Evolutionary conservation across 2,113 vertebrate species (phyloP).

Genomic region (Rhea pennata): DNA sequence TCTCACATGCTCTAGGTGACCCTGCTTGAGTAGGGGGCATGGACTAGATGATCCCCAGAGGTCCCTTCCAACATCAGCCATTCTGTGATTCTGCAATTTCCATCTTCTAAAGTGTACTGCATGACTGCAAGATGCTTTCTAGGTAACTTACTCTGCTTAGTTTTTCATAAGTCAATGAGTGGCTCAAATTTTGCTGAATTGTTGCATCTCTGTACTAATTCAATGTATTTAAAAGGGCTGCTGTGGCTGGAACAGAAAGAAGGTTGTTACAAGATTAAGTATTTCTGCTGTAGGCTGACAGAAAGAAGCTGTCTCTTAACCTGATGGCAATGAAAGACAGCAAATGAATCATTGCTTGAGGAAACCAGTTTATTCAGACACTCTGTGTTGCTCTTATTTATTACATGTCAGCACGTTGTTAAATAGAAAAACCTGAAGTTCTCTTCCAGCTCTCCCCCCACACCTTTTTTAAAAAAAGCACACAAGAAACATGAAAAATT

Average conservation of each 20-base stretch:
- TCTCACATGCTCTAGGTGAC: too few relatives aligned
- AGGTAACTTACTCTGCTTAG: neutral
- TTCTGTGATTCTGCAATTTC: too few relatives aligned
- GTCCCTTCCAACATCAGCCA: too few relatives aligned
- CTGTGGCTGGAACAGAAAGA: slow-evolving; percentile 29
- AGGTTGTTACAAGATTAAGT: slow-evolving; percentile 57
- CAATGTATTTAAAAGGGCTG: slow-evolving; percentile 11
- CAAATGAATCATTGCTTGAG: slow-evolving; percentile 84
- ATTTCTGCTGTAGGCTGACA: slow-evolving; percentile 71
- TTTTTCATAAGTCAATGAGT: neutral
- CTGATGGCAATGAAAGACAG: slow-evolving; percentile 85
- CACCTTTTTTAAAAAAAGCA: slow-evolving; percentile 36
- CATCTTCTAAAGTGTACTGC: neutral
- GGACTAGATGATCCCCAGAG: too few relatives aligned
- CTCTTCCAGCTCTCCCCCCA: slow-evolving; percentile 10
- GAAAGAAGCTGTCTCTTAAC: slow-evolving; percentile 76
- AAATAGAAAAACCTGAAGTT: slow-evolving; percentile 79
- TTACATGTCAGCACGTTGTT: slow-evolving; percentile 88
- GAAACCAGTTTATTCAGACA: slow-evolving; percentile 91
- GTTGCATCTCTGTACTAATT: slow-evolving; percentile 42
- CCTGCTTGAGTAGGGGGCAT: too few relatives aligned
- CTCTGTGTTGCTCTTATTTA: slow-evolving; percentile 86
- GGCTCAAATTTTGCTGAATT: slow-evolving; percentile 39
- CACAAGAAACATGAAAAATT: slow-evolving; percentile 60
- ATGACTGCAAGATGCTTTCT: neutral